Evolutionary conservation across 2,113 vertebrate species (phyloP).

Genomic region (Stomatorhinus ivindoensis): DNA sequence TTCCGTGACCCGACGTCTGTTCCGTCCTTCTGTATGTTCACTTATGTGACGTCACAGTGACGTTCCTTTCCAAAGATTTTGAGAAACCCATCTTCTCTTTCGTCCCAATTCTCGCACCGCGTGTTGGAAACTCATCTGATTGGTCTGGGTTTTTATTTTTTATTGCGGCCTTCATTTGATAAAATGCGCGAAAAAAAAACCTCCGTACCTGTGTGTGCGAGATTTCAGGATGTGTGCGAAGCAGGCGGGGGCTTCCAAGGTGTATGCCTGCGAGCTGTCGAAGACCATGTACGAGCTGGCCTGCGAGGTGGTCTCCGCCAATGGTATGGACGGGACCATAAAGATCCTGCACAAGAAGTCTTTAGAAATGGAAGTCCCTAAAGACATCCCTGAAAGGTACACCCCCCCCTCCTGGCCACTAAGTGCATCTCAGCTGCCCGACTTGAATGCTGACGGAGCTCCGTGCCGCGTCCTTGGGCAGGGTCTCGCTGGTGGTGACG

Average conservation of each 20-base stretch:
- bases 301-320: constrained; percentile 78
- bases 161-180: background rate
- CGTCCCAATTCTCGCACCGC: background rate
- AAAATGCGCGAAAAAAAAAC: background rate
- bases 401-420: background rate
- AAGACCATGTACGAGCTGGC: constrained; percentile 96
- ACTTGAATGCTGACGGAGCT: background rate
- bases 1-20: background rate
- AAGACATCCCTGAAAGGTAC: constrained; percentile 83
- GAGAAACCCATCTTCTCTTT: background rate
- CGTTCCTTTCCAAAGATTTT: background rate
- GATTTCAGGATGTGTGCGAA: constrained; percentile 85
- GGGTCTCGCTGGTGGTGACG: constrained; percentile 93
- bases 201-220: background rate
- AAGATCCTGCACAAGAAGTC: constrained; percentile 88
- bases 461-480: constrained; percentile 34
- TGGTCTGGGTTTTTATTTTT: background rate
- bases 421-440: background rate
- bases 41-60: background rate
- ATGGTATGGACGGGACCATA: constrained; percentile 75
- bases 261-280: constrained; percentile 90
- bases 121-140: background rate
- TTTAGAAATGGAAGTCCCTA: constrained; percentile 82
- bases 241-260: constrained; percentile 73
- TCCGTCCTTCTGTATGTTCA: background rate